Percentiles rank a stretch among this genome's conserved stretches.
Conservation (phyloP, 2,113 vertebrate species). For the Arothron firmamentum region DNA sequence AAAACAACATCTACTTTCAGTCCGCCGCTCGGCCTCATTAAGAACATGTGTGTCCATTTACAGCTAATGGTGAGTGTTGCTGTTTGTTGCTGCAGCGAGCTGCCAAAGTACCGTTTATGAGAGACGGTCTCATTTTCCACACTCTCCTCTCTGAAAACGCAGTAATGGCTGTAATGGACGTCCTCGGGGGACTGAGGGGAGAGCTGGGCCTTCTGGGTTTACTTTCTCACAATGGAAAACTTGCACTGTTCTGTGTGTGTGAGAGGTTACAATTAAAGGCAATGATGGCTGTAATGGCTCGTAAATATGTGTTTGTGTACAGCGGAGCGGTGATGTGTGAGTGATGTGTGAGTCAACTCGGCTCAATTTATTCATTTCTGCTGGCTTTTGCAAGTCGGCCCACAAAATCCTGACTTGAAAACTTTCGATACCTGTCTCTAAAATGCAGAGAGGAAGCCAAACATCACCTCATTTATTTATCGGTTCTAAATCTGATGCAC, state of each 20-base stretch:
- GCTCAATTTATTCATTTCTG: constrained; percentile 2
- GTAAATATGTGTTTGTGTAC: constrained; percentile 13
- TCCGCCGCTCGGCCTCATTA: constrained; percentile 47
- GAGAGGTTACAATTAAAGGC: constrained; percentile 6
- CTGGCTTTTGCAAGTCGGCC: constrained; percentile 5
- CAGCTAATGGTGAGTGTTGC: constrained; percentile 52
- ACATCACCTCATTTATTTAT: no score
- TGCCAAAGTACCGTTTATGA: constrained; percentile 61
- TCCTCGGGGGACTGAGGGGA: constrained; percentile 17
- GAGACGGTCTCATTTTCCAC: constrained; percentile 61
- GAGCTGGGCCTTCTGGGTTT: constrained; percentile 37
- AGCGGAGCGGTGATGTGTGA: constrained; percentile 2
- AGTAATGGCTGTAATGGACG: constrained; percentile 50
- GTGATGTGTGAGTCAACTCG: neutral
- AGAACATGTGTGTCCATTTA: constrained; percentile 64
- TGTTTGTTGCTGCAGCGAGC: constrained; percentile 52
- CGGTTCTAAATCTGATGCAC: no score
- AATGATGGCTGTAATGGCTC: constrained; percentile 11
- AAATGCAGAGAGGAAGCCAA: no score
- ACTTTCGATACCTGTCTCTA: no score
- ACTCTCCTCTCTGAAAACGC: constrained; percentile 33
- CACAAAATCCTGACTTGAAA: no score
- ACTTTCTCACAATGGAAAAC: constrained; percentile 34
- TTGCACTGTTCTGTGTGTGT: neutral
- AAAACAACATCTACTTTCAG: constrained; percentile 28